Evolutionary conservation across 2,888 invertebrate species (phyloP).

Genomic region (Petrophora chlorosata): DNA sequence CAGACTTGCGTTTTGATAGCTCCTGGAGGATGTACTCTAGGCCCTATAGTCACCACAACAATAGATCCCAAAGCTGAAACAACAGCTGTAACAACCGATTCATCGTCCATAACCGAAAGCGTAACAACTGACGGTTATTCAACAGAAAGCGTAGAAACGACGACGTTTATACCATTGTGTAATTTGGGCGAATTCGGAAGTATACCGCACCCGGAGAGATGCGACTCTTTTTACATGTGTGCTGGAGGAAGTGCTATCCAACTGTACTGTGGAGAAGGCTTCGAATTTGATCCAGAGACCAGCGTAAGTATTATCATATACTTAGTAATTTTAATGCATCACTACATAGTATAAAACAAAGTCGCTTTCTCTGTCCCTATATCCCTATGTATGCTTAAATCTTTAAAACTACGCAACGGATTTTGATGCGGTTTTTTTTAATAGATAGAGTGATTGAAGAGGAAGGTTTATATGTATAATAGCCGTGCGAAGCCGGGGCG

Average conservation of each 20-base stretch:
- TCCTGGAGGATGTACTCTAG: slow-evolving; percentile 8
- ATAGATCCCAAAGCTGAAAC: neutral
- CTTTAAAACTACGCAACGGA: no score
- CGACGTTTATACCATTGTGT: slow-evolving; percentile 35
- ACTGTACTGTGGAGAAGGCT: slow-evolving; percentile 43
- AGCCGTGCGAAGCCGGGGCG: no score
- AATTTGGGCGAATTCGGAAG: slow-evolving; percentile 45
- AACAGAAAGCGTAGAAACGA: slow-evolving; percentile 9
- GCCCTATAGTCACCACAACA: slow-evolving; percentile 1
- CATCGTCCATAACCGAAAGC: neutral
- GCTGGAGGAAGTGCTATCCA: slow-evolving; percentile 43
- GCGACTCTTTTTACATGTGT: slow-evolving; percentile 54
- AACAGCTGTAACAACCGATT: slow-evolving; percentile 3
- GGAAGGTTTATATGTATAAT: no score
- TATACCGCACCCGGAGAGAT: slow-evolving; percentile 48
- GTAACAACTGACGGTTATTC: slow-evolving; percentile 1
- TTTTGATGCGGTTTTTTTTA: no score
- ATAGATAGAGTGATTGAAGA: no score
- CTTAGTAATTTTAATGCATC: no score
- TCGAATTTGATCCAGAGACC: slow-evolving; percentile 39
- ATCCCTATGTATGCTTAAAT: no score
- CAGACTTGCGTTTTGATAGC: slow-evolving; percentile 13
- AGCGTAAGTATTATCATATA: neutral
- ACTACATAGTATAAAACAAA: no score
- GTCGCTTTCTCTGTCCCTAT: no score